These are phyloP conservation scores for Rhadina sibilatrix DNA, from an alignment of 2,113 vertebrate species.

Conservation along the genomic window DNA sequence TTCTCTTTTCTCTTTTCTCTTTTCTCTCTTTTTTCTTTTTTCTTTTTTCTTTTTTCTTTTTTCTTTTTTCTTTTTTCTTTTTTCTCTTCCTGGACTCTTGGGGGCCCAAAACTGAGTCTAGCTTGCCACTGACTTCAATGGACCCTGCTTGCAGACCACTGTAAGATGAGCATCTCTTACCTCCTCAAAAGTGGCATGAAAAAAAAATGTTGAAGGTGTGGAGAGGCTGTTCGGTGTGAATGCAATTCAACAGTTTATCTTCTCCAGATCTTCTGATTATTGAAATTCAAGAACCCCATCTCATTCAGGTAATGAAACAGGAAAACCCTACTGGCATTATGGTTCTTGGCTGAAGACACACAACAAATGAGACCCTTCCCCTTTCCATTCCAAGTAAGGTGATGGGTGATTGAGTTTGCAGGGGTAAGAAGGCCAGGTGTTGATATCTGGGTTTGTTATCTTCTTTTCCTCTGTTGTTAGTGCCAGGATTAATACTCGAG, in stretches of 20 bases:
- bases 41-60: too few species aligned
- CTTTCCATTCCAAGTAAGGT: neutral
- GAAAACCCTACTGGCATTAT: neutral
- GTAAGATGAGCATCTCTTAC: neutral
- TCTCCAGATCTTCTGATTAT: neutral
- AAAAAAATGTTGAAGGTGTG: accelerated
- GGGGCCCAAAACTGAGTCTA: neutral
- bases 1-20: too few species aligned
- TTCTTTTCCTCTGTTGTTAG: neutral
- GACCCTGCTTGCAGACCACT: neutral
- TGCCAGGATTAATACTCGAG: neutral
- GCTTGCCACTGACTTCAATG: neutral
- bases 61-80: neutral
- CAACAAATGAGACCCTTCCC: neutral
- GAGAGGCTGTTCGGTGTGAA: neutral
- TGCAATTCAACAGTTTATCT: neutral
- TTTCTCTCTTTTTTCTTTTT: too few species aligned
- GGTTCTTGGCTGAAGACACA: neutral
- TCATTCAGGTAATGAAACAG: neutral
- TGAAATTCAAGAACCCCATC: neutral
- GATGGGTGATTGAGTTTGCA: constrained; percentile 19
- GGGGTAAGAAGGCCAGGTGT: constrained; percentile 45
- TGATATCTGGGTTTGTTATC: neutral
- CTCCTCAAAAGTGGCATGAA: neutral
- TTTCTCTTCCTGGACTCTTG: neutral